Percentiles rank a stretch among this genome's conserved stretches.
Conservation (phyloP, 2,888 invertebrate genomes). For the Drosophila meridiana region DNA sequence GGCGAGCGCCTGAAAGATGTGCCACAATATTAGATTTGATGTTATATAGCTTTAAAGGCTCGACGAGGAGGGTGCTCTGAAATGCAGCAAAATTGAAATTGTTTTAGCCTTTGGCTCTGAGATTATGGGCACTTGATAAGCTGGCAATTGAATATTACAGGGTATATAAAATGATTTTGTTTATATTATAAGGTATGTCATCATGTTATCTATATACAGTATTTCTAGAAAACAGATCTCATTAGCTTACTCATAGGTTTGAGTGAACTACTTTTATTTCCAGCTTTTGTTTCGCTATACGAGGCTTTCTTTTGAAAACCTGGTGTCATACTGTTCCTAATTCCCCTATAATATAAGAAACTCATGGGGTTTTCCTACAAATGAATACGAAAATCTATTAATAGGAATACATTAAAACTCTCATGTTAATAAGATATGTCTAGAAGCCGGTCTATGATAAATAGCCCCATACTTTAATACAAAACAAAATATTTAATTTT, state of each 20-base stretch:
- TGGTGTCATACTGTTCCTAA: neutral
- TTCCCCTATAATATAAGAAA: neutral
- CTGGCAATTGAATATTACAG: neutral
- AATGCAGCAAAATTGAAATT: slow-evolving; percentile 23
- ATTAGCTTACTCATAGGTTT: too few relatives aligned
- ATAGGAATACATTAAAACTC: neutral
- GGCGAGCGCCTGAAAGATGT: neutral
- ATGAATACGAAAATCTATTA: neutral
- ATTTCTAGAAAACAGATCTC: too few relatives aligned
- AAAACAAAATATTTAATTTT: slow-evolving; percentile 10
- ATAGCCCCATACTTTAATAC: neutral
- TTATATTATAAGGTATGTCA: too few relatives aligned
- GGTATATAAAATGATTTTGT: neutral
- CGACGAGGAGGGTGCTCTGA: neutral
- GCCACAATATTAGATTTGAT: slow-evolving; percentile 25
- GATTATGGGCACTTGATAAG: neutral
- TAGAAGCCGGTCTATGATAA: neutral
- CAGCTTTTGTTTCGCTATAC: too few relatives aligned
- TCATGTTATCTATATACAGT: too few relatives aligned
- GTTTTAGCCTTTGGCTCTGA: slow-evolving; percentile 27
- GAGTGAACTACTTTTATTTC: too few relatives aligned
- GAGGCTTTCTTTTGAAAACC: too few relatives aligned
- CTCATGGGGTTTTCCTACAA: neutral
- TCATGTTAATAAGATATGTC: neutral
- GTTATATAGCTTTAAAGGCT: slow-evolving; percentile 15